These are phyloP conservation scores for Seriola dumerili DNA, from an alignment of 2,113 vertebrate genomes.

Conservation along the genomic window DNA sequence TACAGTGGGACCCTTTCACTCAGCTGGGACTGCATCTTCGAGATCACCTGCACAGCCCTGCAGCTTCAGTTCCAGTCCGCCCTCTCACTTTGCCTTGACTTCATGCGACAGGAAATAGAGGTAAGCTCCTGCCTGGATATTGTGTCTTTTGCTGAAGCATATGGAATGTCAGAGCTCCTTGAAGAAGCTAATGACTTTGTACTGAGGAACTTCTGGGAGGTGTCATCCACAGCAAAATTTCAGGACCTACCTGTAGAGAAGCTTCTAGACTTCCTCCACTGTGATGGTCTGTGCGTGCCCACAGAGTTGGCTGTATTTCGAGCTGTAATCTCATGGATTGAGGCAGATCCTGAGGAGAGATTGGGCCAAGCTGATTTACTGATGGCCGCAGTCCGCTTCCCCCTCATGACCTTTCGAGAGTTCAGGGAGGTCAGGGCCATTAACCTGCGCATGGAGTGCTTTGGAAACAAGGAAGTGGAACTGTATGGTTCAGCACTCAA, in stretches of 20 bases:
- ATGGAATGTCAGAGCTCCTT: slow-evolving; percentile 83
- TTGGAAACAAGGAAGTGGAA: slow-evolving; percentile 66
- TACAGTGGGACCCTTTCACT: slow-evolving; percentile 87
- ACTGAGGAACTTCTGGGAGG: slow-evolving; percentile 87
- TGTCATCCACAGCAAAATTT: slow-evolving; percentile 86
- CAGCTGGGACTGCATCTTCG: slow-evolving; percentile 87
- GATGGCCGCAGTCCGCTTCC: slow-evolving; percentile 89
- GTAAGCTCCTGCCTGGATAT: slow-evolving; percentile 86
- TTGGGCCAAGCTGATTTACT: slow-evolving; percentile 81
- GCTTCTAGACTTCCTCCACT: slow-evolving; percentile 84
- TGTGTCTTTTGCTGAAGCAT: slow-evolving; percentile 86
- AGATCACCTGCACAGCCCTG: slow-evolving; percentile 86
- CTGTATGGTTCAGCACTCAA: slow-evolving; percentile 81
- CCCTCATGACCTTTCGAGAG: slow-evolving; percentile 92
- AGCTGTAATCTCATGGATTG: slow-evolving; percentile 88
- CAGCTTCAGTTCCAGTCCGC: slow-evolving; percentile 90
- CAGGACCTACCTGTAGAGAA: slow-evolving; percentile 84
- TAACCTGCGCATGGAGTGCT: slow-evolving; percentile 82
- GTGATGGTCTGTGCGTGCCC: slow-evolving; percentile 86
- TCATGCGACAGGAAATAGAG: slow-evolving; percentile 84
- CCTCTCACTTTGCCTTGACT: slow-evolving; percentile 86
- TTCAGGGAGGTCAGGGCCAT: slow-evolving; percentile 88
- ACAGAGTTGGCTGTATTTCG: slow-evolving; percentile 89
- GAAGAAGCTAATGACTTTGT: slow-evolving; percentile 86
- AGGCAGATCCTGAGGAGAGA: slow-evolving; percentile 80